Percentiles rank a stretch among this genome's conserved stretches.
Conservation (phyloP, 2,888 invertebrate genomes). For the Aleiodes leptofemur region DNA sequence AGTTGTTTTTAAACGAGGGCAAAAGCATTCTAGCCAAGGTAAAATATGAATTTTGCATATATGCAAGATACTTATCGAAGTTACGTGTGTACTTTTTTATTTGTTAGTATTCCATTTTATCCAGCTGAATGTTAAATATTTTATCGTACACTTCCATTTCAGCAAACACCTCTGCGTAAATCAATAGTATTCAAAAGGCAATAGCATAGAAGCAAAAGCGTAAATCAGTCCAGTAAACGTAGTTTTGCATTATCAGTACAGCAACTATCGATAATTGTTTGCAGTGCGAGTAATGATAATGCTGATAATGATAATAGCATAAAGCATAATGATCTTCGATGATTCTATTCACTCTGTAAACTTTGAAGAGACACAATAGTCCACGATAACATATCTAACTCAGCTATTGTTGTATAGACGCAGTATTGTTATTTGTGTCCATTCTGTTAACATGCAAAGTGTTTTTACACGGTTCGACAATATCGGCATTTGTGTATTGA, state of each 20-base stretch:
- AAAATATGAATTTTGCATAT: slow-evolving; percentile 50
- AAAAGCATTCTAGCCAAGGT: slow-evolving; percentile 3
- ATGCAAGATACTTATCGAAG: slow-evolving; percentile 45
- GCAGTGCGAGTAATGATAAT: background rate
- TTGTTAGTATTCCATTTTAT: slow-evolving; percentile 17
- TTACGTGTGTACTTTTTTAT: slow-evolving; percentile 16
- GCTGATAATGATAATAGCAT: background rate
- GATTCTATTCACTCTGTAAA: too few species aligned
- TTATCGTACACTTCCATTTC: slow-evolving; percentile 9
- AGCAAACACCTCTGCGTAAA: slow-evolving; percentile 1
- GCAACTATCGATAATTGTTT: slow-evolving; percentile 16
- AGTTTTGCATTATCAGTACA: slow-evolving; percentile 14
- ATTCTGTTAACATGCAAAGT: too few species aligned
- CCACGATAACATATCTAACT: too few species aligned
- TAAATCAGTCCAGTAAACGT: background rate
- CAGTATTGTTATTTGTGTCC: too few species aligned
- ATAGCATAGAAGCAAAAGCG: background rate
- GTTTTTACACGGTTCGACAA: too few species aligned
- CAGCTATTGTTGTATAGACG: too few species aligned
- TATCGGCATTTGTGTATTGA: too few species aligned
- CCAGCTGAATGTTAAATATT: slow-evolving; percentile 31
- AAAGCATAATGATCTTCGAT: too few species aligned
- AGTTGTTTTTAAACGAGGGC: background rate
- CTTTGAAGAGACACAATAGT: too few species aligned
- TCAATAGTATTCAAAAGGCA: slow-evolving; percentile 28